These are phyloP conservation scores for Propithecus perrieri DNA, from an alignment of 2,797 vertebrate genomes.

Conservation along the genomic window DNA sequence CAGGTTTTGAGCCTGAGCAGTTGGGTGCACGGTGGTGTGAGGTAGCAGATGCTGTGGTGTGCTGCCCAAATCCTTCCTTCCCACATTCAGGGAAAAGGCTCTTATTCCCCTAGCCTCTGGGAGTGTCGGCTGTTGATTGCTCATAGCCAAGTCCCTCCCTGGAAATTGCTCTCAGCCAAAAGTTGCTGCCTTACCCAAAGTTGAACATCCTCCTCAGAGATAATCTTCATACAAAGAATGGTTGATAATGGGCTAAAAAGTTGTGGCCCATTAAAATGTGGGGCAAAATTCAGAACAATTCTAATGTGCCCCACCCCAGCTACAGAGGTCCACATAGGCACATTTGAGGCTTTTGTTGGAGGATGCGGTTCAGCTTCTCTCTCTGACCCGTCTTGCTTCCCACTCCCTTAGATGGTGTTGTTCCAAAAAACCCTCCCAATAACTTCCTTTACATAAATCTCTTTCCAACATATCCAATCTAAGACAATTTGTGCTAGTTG, in stretches of 20 bases:
- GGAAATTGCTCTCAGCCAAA: neutral
- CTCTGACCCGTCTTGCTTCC: neutral
- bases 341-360: neutral
- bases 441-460: neutral
- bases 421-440: neutral
- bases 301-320: neutral
- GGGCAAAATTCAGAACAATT: neutral
- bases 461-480: neutral
- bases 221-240: neutral
- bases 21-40: neutral
- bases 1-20: neutral
- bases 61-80: neutral
- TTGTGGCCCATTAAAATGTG: neutral
- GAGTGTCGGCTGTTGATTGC: neutral
- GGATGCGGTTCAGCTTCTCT: neutral
- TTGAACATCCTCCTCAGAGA: neutral
- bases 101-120: neutral
- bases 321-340: neutral
- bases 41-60: neutral
- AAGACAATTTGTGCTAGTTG: neutral
- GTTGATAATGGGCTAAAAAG: neutral
- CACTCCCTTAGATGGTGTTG: neutral
- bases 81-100: neutral
- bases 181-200: neutral
- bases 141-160: neutral